Percentiles rank a stretch among this genome's conserved stretches.
Conservation (phyloP, 1,140 invertebrate genomes). For the Drosophila micromelanica region DNA sequence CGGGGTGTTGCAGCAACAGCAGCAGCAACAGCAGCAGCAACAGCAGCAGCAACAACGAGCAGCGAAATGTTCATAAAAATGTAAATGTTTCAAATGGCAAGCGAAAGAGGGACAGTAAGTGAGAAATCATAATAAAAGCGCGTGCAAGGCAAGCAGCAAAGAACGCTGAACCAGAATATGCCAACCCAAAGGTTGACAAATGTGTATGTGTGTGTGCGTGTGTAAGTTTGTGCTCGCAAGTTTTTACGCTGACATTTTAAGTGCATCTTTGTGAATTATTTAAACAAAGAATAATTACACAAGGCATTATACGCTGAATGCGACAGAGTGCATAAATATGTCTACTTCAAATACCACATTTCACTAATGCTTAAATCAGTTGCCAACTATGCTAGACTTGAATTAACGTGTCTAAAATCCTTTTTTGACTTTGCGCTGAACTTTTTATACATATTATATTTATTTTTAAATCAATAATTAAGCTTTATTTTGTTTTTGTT, state of each 20-base stretch:
- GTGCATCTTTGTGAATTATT: conserved; percentile 79
- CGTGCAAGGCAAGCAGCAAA: conserved; percentile 19
- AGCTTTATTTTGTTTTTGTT: conserved; percentile 36
- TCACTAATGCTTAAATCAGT: not conserved
- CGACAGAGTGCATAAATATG: conserved; percentile 65
- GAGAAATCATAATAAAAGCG: conserved; percentile 71
- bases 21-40: conserved; percentile 28
- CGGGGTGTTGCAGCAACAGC: conserved; percentile 24
- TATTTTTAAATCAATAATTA: conserved; percentile 5
- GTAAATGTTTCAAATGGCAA: conserved; percentile 74
- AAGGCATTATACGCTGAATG: conserved; percentile 70
- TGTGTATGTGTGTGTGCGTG: conserved; percentile 16
- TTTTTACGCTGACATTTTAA: conserved; percentile 81
- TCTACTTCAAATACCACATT: conserved; percentile 28
- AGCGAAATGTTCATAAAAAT: conserved; percentile 80
- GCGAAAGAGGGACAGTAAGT: conserved; percentile 41
- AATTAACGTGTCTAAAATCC: not conserved
- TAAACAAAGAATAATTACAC: conserved; percentile 82
- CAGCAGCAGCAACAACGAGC: conserved; percentile 20
- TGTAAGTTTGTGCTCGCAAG: conserved; percentile 36
- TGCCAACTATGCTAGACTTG: not conserved
- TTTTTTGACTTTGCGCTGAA: not conserved
- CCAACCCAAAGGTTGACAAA: conserved; percentile 56
- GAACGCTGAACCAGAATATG: conserved; percentile 27
- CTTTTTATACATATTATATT: not conserved